Base-by-base conservation (phyloP, 2,888 invertebrate species). In the Lycaena phlaeas region DNA sequence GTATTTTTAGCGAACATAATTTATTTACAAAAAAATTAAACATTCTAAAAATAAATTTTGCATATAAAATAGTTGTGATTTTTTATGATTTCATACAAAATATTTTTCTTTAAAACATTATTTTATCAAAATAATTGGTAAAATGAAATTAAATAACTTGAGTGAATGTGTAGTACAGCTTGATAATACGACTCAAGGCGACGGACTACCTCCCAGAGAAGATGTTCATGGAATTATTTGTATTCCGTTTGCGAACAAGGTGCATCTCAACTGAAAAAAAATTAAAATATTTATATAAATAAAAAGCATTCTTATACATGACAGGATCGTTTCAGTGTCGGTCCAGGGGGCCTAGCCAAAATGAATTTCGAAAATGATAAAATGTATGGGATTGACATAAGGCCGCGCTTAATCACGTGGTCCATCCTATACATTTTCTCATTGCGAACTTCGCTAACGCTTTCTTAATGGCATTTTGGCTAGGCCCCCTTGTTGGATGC, bases 221-320 rank as follows among this genome's bases (percentile, higher is more conserved):
- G 77, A 92, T 90, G 71, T 87, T 91, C 69, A 92, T 91, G 43
- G 91, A 89, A 61, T 90, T 91, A 45, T 90, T 90, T 44, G 89
- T 86, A 46, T 90, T 88, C 55, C 92, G 87, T 68, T 92, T 92
- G 47, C 91, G 86, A 38, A 91, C 89, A 43, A 92, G 85, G 46
- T 88, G 87, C 14, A 90, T 90, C 48, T 91, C 91, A 64, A 89
- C 92, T 92, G 86, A 48, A 88, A 88, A 61, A 36, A 54, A n/a
- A n/a, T n/a, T 50, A 45, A 43, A 25, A 41, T 43, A 40, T 46
- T 40, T 38, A 14, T 38, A 28, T 40, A 27, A 40, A 36, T 42
- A 26, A 43, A n/a, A n/a, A n/a, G n/a, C n/a, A n/a, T n/a, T n/a
- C n/a, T n/a, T n/a, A n/a, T n/a, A n/a, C n/a, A n/a, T n/a, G n/a